Evolutionary conservation across 2,888 invertebrate species (phyloP).

Genomic region (Tinea semifulvella): DNA sequence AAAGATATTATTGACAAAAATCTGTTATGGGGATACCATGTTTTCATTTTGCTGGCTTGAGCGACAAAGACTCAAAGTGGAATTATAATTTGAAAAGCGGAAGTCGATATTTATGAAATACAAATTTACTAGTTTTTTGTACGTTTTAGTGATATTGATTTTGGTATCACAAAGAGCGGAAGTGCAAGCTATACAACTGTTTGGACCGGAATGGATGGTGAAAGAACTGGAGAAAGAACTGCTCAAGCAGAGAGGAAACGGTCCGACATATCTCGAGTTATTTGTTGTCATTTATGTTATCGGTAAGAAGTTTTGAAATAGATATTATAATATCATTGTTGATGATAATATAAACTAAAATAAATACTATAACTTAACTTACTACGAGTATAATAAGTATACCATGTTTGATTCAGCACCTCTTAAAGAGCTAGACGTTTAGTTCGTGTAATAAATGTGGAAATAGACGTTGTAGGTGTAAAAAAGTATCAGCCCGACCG

Average conservation of each 20-base stretch:
- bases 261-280: constrained; percentile 85
- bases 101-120: no score
- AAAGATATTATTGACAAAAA: no score
- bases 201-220: constrained; percentile 77
- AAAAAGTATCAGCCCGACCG: no score
- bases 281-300: constrained; percentile 85
- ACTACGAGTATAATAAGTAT: no score
- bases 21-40: no score
- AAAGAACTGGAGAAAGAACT: constrained; percentile 69
- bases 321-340: background rate
- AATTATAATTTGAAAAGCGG: no score
- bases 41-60: no score
- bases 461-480: no score
- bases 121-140: constrained; percentile 22
- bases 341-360: background rate
- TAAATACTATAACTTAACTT: background rate
- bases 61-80: no score
- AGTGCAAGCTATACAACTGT: constrained; percentile 74
- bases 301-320: constrained; percentile 54
- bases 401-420: no score
- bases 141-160: constrained; percentile 80
- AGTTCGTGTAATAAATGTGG: no score
- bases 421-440: no score
- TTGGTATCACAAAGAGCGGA: constrained; percentile 92
- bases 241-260: constrained; percentile 81